Evolutionary conservation across 2,113 vertebrate genomes (phyloP).

Genomic region (Varanus salvator): DNA sequence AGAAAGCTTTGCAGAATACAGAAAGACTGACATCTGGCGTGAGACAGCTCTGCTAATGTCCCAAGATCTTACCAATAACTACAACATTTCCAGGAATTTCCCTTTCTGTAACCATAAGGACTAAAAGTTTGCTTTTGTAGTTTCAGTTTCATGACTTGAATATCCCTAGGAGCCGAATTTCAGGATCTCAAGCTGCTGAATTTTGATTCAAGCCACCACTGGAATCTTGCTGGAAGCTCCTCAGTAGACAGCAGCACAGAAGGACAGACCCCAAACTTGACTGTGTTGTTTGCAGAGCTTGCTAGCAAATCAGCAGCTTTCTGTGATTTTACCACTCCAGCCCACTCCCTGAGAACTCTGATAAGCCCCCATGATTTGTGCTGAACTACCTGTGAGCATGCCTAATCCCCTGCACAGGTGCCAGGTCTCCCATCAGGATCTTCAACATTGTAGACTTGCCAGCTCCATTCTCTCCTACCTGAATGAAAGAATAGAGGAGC

Average conservation of each 20-base stretch:
- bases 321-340: not conserved
- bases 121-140: not conserved
- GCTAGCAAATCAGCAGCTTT: not conserved
- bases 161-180: not conserved
- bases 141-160: not conserved
- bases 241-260: not conserved
- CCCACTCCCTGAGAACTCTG: not conserved
- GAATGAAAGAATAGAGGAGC: slow-evolving; percentile 32
- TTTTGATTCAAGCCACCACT: not conserved
- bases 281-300: not conserved
- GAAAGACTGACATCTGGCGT: not conserved
- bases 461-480: slow-evolving; percentile 97
- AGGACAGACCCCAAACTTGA: not conserved
- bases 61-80: not conserved
- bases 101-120: not conserved
- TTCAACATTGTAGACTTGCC: slow-evolving; percentile 97
- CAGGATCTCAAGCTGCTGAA: not conserved
- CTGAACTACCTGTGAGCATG: slow-evolving; percentile 89
- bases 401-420: slow-evolving; percentile 87
- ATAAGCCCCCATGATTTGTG: not conserved
- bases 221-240: not conserved
- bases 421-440: slow-evolving; percentile 93
- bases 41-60: not conserved
- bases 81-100: not conserved
- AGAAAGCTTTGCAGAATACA: not conserved